A percentile compares a stretch with the other conserved stretches of the same genome.
phyloP scores from a whole-genome alignment of 2,888 invertebrate genomes.

The Notocelia uddmanniana region DNA sequence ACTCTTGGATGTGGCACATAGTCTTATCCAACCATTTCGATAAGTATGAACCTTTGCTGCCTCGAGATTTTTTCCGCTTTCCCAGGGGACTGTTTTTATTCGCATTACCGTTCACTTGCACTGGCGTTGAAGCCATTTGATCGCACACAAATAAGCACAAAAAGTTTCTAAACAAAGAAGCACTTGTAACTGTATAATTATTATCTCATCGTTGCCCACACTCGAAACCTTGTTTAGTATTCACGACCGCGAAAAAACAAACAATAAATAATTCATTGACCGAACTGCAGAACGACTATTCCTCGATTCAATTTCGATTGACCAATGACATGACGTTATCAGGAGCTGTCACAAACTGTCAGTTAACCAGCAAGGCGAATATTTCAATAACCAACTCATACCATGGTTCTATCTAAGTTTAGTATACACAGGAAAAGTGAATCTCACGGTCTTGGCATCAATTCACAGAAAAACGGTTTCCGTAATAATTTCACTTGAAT shows the following conservation, averaged over 20 bases:
- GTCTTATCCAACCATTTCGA: constrained; percentile 84
- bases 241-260: constrained; percentile 41
- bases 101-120: constrained; percentile 76
- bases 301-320: constrained; percentile 39
- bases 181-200: constrained; percentile 42
- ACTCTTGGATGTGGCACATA: constrained; percentile 75
- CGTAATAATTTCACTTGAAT: too few relatives aligned
- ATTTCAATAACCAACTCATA: not conserved
- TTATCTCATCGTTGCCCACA: constrained; percentile 44
- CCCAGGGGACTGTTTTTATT: constrained; percentile 75
- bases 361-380: not conserved
- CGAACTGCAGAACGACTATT: constrained; percentile 31
- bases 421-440: too few relatives aligned
- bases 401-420: not conserved
- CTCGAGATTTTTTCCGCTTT: constrained; percentile 82
- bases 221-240: constrained; percentile 38
- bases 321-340: constrained; percentile 45
- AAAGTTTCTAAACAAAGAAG: constrained; percentile 40
- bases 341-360: constrained; percentile 26
- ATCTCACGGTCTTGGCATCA: not conserved
- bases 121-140: constrained; percentile 78
- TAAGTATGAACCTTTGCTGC: constrained; percentile 74
- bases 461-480: not conserved
- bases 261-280: constrained; percentile 45
- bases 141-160: constrained; percentile 38